Evolutionary conservation across 1,140 invertebrate species (phyloP), one percentile per base, ranked within the genome.

Genomic region (Saccostrea glomerata): DNA sequence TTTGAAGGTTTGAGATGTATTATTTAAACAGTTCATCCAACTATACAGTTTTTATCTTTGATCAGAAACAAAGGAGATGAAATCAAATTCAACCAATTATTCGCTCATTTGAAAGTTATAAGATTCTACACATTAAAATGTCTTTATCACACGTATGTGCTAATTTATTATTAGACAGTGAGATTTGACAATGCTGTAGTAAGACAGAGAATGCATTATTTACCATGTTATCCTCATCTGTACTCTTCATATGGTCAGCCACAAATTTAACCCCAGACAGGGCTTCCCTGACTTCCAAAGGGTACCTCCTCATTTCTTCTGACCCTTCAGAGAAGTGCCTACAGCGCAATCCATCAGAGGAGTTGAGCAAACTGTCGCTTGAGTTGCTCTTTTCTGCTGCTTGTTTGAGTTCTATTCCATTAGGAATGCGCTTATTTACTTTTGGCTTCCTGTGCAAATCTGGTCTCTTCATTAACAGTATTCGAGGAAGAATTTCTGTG

Each of bases 211-310:
- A 36, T 36, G 30, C 30, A 15, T 30, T 40, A 91, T 90, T 92
- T 91, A 94, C 93, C 66, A 89, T 87, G 60, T 92, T 90, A 54
- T 94, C 93, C 15, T 88, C 88, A 86, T 95, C 93, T 30, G 92
- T 92, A 30, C 93, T 91, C 95, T 98, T 98, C 91, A 99, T 98
- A 95, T 99, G 98, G 95, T 99, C 98, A 40, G 98, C 98, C 93
- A 99, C 99, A 95, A 98, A 99, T 91, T 98, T 96, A 25, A 99
- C 98, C 87, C 98, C 98, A 95, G 98, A 97, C 60, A 99, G 96
- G 56, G 98, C 98, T 73, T 97, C 97, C 87, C 98, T 96, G 15
- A 99, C 97, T 94, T 98, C 98, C 0, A 97, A 97, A 4, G 93
- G 91, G 88, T 92, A 94, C 25, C 86, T 90, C 15, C 15, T 86